Evolutionary conservation across 2,888 invertebrate genomes (phyloP), one percentile per base, ranked within the genome.

Genomic region (Agrochola lota): DNA sequence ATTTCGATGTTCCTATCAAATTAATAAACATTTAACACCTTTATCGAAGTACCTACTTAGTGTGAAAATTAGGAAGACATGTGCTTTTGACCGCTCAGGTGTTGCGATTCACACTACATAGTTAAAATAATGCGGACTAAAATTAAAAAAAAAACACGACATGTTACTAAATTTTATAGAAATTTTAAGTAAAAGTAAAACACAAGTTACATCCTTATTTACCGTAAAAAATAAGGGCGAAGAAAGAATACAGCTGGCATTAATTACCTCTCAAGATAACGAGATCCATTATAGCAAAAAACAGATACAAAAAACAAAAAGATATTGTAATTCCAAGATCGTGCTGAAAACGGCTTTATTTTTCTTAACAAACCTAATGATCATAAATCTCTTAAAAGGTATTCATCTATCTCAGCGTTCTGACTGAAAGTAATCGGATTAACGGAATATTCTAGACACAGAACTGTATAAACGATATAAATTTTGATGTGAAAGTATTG

Each of bases 311-410:
- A 46, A 81, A 77, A 68, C 67, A 70, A 74, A 75, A 78, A 78
- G 52, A 64, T 62, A 67, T 74, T 52, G n/a, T 60, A 35, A 72
- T 67, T 70, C 26, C 59, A 68, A 75, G 60, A 75, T 69, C 73
- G 60, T 57, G 79, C 30, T 73, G 70, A 83, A 86, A 86, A 64
- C 64, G 15, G 64, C 15, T 74, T 75, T 71, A 79, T 75, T 73
- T 76, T 86, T 79, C 30, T 40, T 63, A 72, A 80, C 62, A 72
- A 77, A 74, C 66, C 69, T 80, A 80, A 87, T 72, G 74, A 86
- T 66, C 77, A 76, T 80, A 74, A 86, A 85, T 84, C 85, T 87
- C 40, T 85, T 77, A 67, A 81, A 77, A 80, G 64, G 46, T 72
- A 76, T 78, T 74, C 63, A 26, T 80, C 71, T 67, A 75, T 76